These are phyloP conservation scores for Sanderia malayensis DNA, from an alignment of 30 jellyfish, hydroid and myxozoan genomes.

Conservation along the genomic window DNA sequence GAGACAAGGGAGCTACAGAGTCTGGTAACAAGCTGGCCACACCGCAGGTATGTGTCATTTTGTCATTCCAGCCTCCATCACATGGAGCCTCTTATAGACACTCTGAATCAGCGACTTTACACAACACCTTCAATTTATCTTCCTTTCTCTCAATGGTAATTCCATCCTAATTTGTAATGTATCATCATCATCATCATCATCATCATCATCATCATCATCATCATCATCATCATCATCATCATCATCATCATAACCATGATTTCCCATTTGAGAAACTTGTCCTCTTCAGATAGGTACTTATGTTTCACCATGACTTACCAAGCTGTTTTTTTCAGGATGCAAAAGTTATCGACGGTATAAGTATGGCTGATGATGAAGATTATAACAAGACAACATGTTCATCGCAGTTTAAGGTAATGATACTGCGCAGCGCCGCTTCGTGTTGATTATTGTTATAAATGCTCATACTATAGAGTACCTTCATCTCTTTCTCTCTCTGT, in stretches of 20 bases:
- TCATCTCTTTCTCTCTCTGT: too few relatives aligned
- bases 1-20: constrained; percentile 83
- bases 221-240: neutral
- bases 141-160: neutral
- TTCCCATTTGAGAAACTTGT: neutral
- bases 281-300: neutral
- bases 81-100: too few relatives aligned
- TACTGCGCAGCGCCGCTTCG: too few relatives aligned
- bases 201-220: neutral
- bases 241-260: neutral
- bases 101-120: too few relatives aligned
- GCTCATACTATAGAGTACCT: too few relatives aligned
- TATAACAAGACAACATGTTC: constrained; percentile 24
- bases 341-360: constrained; percentile 32
- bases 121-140: too few relatives aligned
- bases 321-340: constrained; percentile 33
- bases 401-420: constrained; percentile 19
- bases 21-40: constrained; percentile 79
- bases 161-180: neutral
- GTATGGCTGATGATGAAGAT: constrained; percentile 32
- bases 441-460: too few relatives aligned
- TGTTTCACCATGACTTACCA: neutral
- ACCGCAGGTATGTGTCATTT: constrained; percentile 40
- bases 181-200: neutral
- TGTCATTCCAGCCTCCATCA: too few relatives aligned